Evolutionary conservation across 2,797 vertebrate genomes (phyloP).

Genomic region (Numenius phaeopus): DNA sequence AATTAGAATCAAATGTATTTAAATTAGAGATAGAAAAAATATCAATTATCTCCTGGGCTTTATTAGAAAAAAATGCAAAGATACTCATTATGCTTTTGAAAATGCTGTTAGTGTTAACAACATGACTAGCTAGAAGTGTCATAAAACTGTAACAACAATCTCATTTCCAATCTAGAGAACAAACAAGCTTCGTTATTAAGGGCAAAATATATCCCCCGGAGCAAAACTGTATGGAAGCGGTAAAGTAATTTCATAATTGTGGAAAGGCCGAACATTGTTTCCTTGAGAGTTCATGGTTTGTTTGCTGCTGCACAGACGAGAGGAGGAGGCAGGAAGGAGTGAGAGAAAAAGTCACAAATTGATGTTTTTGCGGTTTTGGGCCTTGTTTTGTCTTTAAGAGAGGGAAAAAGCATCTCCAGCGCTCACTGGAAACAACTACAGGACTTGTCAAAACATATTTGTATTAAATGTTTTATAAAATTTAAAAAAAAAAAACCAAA

Average conservation of each 20-base stretch:
- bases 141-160: background rate
- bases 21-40: background rate
- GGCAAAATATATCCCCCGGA: background rate
- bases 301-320: background rate
- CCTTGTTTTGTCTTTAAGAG: too few species aligned
- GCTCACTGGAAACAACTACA: too few species aligned
- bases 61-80: conserved; percentile 2
- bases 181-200: conserved; percentile 17
- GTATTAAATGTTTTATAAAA: too few species aligned
- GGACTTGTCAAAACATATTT: too few species aligned
- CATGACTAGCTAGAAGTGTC: background rate
- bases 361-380: too few species aligned
- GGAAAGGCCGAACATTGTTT: background rate
- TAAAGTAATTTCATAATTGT: conserved; percentile 20
- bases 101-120: background rate
- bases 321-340: background rate
- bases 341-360: too few species aligned
- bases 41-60: background rate
- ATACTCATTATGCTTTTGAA: background rate
- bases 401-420: too few species aligned
- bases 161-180: conserved; percentile 13
- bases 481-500: too few species aligned
- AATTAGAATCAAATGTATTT: conserved; percentile 26
- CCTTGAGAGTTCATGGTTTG: background rate
- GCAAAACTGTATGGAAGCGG: background rate